Evolutionary conservation across 1,140 invertebrate species (phyloP), one percentile per base, ranked within the genome.

Genomic region (Colletes latitarsis): DNA sequence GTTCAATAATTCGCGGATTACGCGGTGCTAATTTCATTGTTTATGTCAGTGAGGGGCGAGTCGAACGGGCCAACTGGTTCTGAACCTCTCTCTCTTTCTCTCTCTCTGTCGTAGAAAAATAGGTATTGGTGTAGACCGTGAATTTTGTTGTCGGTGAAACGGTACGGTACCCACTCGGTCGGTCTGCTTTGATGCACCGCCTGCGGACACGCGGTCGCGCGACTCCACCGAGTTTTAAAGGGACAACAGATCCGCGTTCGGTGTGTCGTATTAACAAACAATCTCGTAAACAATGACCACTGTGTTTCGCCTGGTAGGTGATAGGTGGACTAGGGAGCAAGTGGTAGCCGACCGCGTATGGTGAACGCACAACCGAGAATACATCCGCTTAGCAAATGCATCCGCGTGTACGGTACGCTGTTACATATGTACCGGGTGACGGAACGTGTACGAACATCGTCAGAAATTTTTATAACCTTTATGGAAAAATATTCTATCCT

Each of bases 201-300:
- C 30, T 30, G 30, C 30, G 30, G 30, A 30, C 30, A 30, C 30
- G 30, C 30, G 30, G 30, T 1, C 30, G 66, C 76, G 75, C 30
- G 12, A 39, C 72, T 49, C 71, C 49, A 52, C 80, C 49, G 75
- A 21, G 68, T 71, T 77, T 71, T 77, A 62, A 30, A 30, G 71
- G 17, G 46, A 43, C 41, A 75, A 49, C 64, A 39, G 77, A 66
- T 82, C 70, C 39, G 71, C 81, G 67, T 67, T 64, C 52, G 53
- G 62, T 41, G 62, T 53, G 21, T 75, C 71, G 78, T 74, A 80
- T 80, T 80, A 80, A 80, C 78, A 80, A 80, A 80, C 78, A 82
- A 82, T 82, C 80, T 82, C 80, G 67, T 85, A 82, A 82, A 86
- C 85, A 86, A 86, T 86, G 85, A 84, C 84, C 73, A 83, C 80